Evolutionary conservation across 2,113 vertebrate genomes (phyloP).

Genomic region (Columbina picui): DNA sequence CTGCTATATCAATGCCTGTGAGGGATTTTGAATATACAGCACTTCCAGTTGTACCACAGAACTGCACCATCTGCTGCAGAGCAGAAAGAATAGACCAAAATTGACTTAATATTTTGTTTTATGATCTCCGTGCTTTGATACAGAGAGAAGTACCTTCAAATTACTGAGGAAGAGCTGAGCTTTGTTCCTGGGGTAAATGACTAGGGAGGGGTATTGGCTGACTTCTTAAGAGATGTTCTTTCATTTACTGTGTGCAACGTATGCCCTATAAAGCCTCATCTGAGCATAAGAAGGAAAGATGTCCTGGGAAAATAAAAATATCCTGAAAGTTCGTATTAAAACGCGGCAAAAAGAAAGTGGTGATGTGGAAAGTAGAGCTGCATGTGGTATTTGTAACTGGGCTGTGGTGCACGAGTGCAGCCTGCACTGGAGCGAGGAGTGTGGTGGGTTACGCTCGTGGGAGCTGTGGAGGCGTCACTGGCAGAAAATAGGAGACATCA

Average conservation of each 20-base stretch:
- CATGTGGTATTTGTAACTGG: neutral
- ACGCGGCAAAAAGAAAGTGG: fast-evolving
- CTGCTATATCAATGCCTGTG: neutral
- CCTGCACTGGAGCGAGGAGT: fast-evolving
- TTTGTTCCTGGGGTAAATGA: neutral
- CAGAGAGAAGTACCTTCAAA: neutral
- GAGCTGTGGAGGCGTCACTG: neutral
- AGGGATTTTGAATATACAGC: neutral
- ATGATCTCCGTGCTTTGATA: neutral
- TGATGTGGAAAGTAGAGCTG: neutral
- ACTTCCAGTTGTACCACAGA: neutral
- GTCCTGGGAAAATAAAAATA: neutral
- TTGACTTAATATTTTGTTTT: neutral
- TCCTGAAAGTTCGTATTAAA: neutral
- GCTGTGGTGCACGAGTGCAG: fast-evolving
- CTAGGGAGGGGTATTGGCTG: neutral
- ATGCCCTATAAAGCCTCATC: neutral
- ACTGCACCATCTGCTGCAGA: neutral
- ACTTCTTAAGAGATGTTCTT: neutral
- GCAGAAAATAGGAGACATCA: neutral
- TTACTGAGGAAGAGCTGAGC: neutral
- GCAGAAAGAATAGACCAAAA: neutral
- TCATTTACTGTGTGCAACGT: neutral
- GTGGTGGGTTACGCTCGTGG: fast-evolving
- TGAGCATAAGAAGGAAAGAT: neutral